Evolutionary conservation across 2,888 invertebrate genomes (phyloP), one percentile per base, ranked within the genome.

Genomic region (Amphimallon solstitiale): DNA sequence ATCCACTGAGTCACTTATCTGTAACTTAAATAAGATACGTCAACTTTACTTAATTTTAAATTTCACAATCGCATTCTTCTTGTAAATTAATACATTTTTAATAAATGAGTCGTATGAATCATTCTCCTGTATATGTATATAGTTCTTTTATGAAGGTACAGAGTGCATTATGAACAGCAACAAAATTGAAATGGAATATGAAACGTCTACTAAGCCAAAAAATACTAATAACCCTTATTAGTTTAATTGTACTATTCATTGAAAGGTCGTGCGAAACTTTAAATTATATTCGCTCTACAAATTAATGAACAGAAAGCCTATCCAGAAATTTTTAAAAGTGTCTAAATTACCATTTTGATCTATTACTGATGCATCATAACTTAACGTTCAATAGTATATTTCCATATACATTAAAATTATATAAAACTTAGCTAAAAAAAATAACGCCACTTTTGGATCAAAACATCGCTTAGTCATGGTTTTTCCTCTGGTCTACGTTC

Each of bases 201-300:
- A n/a, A n/a, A n/a, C n/a, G n/a, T n/a, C n/a, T 4, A 54, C 40
- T 54, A 43, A 43, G 29, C 29, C 43, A 59, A 43, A 59, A 59
- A 43, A 29, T 59, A 59, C 43, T 59, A 59, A 59, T 29, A 43
- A 43, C 45, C 38, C 43, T 59, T 43, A 59, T 59, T 43, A 59
- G 56, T 59, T 59, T 59, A 59, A 59, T 45, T 43, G 45, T 21
- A 21, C 29, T 43, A 21, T 43, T 59, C 43, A 43, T 59, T 43
- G 34, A 59, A 34, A 59, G 56, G 45, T 59, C 56, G 56, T 59
- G 56, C 17, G 56, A 59, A 59, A 49, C 48, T 14, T 40, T 14
- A 40, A 40, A 40, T 14, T 40, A 14, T 5, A 9, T 34, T 21
- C 43, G 12, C 29, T 59, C 23, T 45, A n/a, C 19, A 29, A 51